Percentiles rank a stretch among this genome's conserved stretches.
phyloP scores from a whole-genome alignment of 1,140 invertebrate species.

The Tribolium castaneum region DNA sequence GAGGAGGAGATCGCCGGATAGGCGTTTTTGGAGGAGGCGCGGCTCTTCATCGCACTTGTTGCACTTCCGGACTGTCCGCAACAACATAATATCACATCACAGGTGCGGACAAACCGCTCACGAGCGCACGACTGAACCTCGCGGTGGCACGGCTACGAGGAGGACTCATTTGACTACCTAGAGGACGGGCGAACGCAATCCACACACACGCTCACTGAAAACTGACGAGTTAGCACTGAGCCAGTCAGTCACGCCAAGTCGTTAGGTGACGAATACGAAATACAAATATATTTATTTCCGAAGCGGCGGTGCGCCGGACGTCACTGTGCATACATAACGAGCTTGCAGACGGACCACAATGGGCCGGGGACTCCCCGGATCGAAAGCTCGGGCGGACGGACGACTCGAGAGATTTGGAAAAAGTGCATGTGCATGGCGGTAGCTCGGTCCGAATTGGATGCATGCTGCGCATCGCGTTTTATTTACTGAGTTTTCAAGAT shows the following conservation, averaged over 20 bases:
- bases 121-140: constrained; percentile 7
- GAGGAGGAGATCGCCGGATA: constrained; percentile 83
- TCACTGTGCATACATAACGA: constrained; percentile 53
- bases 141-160: not conserved
- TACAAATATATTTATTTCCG: constrained; percentile 37
- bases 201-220: constrained; percentile 30
- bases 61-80: constrained; percentile 11
- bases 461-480: too few relatives aligned
- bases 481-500: too few relatives aligned
- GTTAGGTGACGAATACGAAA: constrained; percentile 51
- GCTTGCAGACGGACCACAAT: constrained; percentile 9
- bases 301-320: constrained; percentile 35
- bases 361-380: not conserved
- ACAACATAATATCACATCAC: constrained; percentile 11
- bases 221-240: constrained; percentile 7
- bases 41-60: constrained; percentile 46
- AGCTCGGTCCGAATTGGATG: too few relatives aligned
- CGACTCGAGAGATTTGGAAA: not conserved
- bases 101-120: constrained; percentile 29
- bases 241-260: constrained; percentile 39
- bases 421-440: too few relatives aligned
- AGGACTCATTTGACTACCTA: constrained; percentile 14
- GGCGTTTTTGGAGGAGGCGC: constrained; percentile 59
- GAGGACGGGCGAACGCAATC: not conserved
- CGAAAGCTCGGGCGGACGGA: not conserved